phyloP scores from a whole-genome alignment of 2,888 invertebrate genomes.

The Sisyra terminalis region DNA sequence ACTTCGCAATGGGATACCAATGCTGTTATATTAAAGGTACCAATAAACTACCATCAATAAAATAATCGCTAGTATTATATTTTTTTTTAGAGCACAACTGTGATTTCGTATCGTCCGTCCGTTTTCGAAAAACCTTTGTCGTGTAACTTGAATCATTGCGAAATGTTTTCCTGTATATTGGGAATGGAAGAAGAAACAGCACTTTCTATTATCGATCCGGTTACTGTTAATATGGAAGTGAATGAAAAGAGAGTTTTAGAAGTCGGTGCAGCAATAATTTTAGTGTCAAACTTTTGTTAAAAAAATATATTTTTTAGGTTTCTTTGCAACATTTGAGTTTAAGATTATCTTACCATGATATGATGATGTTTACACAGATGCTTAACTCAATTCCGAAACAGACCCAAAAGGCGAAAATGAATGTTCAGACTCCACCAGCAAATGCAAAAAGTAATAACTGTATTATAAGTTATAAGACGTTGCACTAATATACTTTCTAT shows the following conservation, averaged over 20 bases:
- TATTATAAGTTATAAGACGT: no score
- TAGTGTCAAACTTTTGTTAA: background rate
- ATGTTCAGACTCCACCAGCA: slow-evolving; percentile 18
- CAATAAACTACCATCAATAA: no score
- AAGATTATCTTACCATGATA: slow-evolving; percentile 83
- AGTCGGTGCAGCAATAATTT: slow-evolving; percentile 14
- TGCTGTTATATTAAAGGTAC: slow-evolving; percentile 81
- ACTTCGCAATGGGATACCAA: slow-evolving; percentile 77
- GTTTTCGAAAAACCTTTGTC: slow-evolving; percentile 59
- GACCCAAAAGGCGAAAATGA: slow-evolving; percentile 38
- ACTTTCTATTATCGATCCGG: slow-evolving; percentile 85
- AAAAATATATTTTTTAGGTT: slow-evolving; percentile 28
- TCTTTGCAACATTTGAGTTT: slow-evolving; percentile 61
- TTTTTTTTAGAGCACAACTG: slow-evolving; percentile 59
- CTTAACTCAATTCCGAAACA: slow-evolving; percentile 75
- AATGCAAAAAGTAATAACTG: slow-evolving; percentile 19
- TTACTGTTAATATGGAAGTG: slow-evolving; percentile 63
- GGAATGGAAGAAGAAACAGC: slow-evolving; percentile 88
- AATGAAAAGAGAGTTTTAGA: slow-evolving; percentile 34
- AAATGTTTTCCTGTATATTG: slow-evolving; percentile 80
- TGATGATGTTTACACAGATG: slow-evolving; percentile 81
- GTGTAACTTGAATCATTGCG: slow-evolving; percentile 76
- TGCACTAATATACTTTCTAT: no score
- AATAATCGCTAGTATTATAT: background rate
- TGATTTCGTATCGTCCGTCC: slow-evolving; percentile 59